These are phyloP conservation scores for Epinephelus fuscoguttatus DNA, from an alignment of 2,113 vertebrate genomes.

Conservation along the genomic window DNA sequence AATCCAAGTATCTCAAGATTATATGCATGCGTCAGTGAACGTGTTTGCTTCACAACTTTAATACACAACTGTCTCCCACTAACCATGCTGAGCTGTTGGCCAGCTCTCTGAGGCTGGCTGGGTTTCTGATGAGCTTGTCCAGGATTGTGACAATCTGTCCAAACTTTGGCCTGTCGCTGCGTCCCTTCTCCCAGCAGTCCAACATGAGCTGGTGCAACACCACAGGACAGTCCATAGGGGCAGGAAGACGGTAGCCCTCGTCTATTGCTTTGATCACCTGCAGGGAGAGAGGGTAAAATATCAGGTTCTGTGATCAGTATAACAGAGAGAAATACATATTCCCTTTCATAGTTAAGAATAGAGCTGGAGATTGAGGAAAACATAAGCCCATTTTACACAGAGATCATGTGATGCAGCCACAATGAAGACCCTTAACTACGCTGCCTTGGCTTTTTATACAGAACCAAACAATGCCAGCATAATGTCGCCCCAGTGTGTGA, in stretches of 20 bases:
- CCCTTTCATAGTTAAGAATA: background rate
- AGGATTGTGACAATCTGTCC: slow-evolving; percentile 87
- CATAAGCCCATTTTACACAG: background rate
- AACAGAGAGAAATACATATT: background rate
- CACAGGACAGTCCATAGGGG: slow-evolving; percentile 88
- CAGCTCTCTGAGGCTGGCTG: slow-evolving; percentile 84
- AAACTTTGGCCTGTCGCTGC: slow-evolving; percentile 86
- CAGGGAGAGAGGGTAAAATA: slow-evolving; percentile 1
- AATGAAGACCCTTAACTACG: too few species aligned
- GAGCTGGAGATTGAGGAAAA: background rate
- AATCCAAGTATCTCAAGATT: background rate
- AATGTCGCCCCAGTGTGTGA: too few species aligned
- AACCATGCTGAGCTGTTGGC: slow-evolving; percentile 86
- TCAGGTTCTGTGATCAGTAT: background rate
- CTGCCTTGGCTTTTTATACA: too few species aligned
- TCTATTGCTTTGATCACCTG: slow-evolving; percentile 89
- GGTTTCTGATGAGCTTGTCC: slow-evolving; percentile 87
- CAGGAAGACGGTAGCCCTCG: slow-evolving; percentile 86
- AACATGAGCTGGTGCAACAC: slow-evolving; percentile 87
- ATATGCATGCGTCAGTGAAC: background rate
- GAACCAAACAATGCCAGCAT: too few species aligned
- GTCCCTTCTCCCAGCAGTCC: slow-evolving; percentile 87
- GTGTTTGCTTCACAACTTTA: slow-evolving; percentile 8
- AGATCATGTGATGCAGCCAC: too few species aligned
- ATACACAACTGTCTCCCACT: slow-evolving; percentile 51